Conservation (phyloP, 2,113 vertebrate species). For the Saiga tatarica region DNA sequence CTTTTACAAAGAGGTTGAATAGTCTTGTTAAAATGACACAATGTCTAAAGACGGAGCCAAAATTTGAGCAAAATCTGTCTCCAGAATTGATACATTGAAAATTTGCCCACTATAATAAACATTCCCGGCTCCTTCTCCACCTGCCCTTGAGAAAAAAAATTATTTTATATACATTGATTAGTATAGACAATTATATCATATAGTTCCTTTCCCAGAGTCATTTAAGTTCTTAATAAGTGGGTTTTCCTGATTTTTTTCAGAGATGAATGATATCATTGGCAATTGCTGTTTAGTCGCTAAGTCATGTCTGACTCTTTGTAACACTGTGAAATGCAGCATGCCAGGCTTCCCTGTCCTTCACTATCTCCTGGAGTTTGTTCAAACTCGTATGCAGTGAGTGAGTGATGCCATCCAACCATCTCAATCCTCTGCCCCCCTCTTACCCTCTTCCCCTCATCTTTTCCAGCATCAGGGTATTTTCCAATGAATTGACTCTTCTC, state of each 20-base stretch:
- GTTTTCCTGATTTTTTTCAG: neutral
- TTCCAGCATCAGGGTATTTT: neutral
- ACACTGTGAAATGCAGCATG: neutral
- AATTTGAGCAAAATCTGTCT: neutral
- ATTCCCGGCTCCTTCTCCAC: neutral
- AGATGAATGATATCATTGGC: slow-evolving; percentile 8
- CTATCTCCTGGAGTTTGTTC: neutral
- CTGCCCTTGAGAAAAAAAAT: slow-evolving; percentile 20
- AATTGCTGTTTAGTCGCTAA: neutral
- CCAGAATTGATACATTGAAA: neutral
- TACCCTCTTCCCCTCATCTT: neutral
- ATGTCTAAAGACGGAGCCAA: neutral
- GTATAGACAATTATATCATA: slow-evolving; percentile 9
- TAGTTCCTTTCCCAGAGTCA: slow-evolving; percentile 6
- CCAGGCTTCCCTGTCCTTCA: neutral
- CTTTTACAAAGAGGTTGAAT: neutral
- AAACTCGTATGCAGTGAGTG: neutral
- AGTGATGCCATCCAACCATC: neutral
- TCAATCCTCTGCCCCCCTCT: neutral
- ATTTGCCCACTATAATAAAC: neutral
- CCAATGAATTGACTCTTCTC: neutral
- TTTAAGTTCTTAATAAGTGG: slow-evolving; percentile 26
- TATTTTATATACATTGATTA: slow-evolving; percentile 53
- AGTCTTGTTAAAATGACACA: neutral
- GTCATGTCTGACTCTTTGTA: neutral